phyloP scores from a whole-genome alignment of 2,797 vertebrate species.

The Ctenochaetus hawaiiensis region DNA sequence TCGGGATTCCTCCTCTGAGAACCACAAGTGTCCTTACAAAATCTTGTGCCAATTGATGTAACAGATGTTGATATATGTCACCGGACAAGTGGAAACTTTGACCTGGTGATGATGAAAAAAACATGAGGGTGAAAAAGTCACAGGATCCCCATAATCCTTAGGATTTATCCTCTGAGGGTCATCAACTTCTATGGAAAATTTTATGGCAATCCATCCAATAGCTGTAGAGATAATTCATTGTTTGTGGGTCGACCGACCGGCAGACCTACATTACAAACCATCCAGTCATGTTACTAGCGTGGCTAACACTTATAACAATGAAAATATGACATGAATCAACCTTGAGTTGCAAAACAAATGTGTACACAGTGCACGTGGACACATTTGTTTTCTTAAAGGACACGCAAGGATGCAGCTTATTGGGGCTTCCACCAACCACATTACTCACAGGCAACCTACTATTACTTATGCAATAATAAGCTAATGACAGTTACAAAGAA shows the following conservation, averaged over 20 bases:
- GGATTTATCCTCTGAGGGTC: background rate
- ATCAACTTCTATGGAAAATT: background rate
- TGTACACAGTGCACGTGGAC: conserved; percentile 31
- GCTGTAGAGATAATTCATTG: background rate
- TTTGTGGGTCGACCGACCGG: background rate
- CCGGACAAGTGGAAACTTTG: background rate
- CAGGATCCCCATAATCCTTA: background rate
- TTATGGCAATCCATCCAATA: background rate
- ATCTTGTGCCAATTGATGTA: background rate
- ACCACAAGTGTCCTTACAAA: background rate
- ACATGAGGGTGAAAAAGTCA: background rate
- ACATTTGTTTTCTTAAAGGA: conserved; percentile 55
- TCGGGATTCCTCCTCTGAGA: background rate
- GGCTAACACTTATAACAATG: conserved; percentile 13
- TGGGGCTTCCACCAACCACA: conserved; percentile 39
- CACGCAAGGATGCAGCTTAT: conserved; percentile 57
- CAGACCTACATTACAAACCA: background rate
- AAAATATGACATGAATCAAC: conserved; percentile 24
- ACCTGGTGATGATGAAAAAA: background rate
- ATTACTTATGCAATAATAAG: conserved; percentile 57
- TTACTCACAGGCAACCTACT: conserved; percentile 60
- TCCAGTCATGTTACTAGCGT: background rate
- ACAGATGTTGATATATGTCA: background rate
- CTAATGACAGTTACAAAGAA: conserved; percentile 25
- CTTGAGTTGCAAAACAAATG: conserved; percentile 47